Percentiles rank a stretch among this genome's conserved stretches.
These are phyloP conservation scores for Seira sanloemensis DNA, from an alignment of 2,888 invertebrate genomes.

Conservation along the genomic window DNA sequence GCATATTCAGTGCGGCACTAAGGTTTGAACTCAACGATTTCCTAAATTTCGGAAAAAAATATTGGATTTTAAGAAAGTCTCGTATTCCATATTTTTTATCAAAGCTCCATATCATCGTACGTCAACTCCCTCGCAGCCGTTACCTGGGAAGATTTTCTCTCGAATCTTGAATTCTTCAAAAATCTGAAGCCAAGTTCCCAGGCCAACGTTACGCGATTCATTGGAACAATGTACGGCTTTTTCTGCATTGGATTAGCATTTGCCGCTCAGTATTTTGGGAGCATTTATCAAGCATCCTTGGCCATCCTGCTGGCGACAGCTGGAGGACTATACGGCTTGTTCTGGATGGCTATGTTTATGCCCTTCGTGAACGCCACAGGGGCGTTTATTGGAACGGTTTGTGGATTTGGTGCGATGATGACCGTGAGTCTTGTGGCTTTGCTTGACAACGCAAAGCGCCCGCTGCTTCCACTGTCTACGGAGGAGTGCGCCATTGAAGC, in stretches of 20 bases:
- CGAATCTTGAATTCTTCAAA: not conserved
- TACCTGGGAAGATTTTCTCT: constrained; percentile 89
- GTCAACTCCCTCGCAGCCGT: constrained; percentile 94
- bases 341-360: not conserved
- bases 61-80: too few relatives aligned
- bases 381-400: constrained; percentile 47
- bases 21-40: constrained; percentile 79
- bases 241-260: not conserved
- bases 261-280: not conserved
- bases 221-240: not conserved
- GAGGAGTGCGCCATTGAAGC: not conserved
- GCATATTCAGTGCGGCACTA: constrained; percentile 93
- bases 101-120: constrained; percentile 96
- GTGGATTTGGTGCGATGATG: constrained; percentile 28
- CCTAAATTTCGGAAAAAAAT: not conserved
- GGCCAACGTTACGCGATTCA: not conserved
- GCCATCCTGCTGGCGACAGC: not conserved
- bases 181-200: not conserved
- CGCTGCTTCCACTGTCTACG: not conserved
- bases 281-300: not conserved
- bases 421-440: not conserved
- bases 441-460: constrained; percentile 13
- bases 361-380: constrained; percentile 17
- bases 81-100: too few relatives aligned
- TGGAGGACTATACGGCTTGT: not conserved